Evolutionary conservation across 1,140 invertebrate species (phyloP), one percentile per base, ranked within the genome.

Genomic region (Frieseomelitta varia): DNA sequence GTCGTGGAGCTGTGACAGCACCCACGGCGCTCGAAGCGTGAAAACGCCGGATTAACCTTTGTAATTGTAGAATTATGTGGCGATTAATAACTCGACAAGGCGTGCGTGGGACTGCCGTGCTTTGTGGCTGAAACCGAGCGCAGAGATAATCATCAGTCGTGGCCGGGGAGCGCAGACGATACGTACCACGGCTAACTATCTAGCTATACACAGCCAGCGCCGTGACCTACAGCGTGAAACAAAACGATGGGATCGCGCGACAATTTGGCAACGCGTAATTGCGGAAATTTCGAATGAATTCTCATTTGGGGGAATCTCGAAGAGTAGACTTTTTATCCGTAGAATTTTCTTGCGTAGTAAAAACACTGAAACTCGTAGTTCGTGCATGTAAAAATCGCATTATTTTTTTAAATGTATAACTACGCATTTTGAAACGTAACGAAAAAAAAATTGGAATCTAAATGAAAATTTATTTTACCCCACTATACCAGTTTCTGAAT

Each of bases 61-160:
- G 92, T 92, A 92, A 93, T 93, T 92, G 92, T 92, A 90, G 89
- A 93, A 93, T 93, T 92, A 92, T 92, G 89, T 88, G 91, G 89
- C 92, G 91, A 94, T 94, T 94, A 94, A 94, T 94, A 93, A 94
- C 91, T 90, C 92, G 90, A 90, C 90, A 91, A 91, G 91, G 92
- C 91, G 89, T 93, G 92, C 93, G 93, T 93, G 93, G 92, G 93
- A 92, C 90, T 92, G 91, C 87, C 87, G 89, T 91, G 91, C 90
- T 92, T 91, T 91, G 92, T 92, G 88, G 91, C 90, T 93, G 86
- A 91, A 93, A 93, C 90, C 90, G 90, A 92, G 92, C 91, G 87
- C 88, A 84, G 91, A 93, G 92, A 93, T 94, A 94, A 93, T 91
- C 88, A 94, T 93, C 93, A 91, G 91, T 93, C 91, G 93, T 90